Base-by-base conservation (phyloP, 2,888 invertebrate species). In the Apodemia duryi region DNA sequence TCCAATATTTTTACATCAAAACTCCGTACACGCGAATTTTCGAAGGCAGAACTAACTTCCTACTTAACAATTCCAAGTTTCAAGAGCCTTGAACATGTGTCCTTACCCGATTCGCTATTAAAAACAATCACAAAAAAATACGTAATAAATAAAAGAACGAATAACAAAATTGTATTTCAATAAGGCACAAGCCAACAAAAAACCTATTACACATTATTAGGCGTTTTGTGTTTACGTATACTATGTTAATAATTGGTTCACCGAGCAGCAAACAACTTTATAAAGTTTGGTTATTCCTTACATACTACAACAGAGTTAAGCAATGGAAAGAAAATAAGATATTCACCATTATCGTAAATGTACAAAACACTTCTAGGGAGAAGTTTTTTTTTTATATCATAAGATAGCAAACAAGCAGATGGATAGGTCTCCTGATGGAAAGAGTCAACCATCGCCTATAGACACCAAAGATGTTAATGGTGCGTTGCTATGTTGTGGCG, bases 41-140 rank as follows among this genome's bases (percentile, higher is more conserved):
- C 57, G 57, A 60, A 60, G 57, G 57, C 57, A 60, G 57, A 60
- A 35, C 6, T 1, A 60, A 60, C 13, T 10, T 13, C 32, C 13
- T 35, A 60, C 49, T 51, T 21, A 51, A 60, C 57, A 60, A 60
- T 35, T 35, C 57, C 57, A 60, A 60, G 57, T 13, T 60, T 60
- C 57, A 60, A 60, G 57, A 60, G 57, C 57, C 57, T 60, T 60
- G 35, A 57, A 60, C 57, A 29, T 35, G 35, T 60, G 35, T 32
- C 29, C 57, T 60, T 60, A 60, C 57, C 57, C 57, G 57, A 60
- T 60, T 60, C 13, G 35, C 49, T 51, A 51, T 51, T 51, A 60
- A 71, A 76, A 77, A 75, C 71, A 71, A 75, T 77, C 75, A 79
- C 76, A 79, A 76, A 76, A 76, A 75, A 74, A 76, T 72, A 77